phyloP scores from a whole-genome alignment of 2,888 invertebrate species.

The Philereme transversata region DNA sequence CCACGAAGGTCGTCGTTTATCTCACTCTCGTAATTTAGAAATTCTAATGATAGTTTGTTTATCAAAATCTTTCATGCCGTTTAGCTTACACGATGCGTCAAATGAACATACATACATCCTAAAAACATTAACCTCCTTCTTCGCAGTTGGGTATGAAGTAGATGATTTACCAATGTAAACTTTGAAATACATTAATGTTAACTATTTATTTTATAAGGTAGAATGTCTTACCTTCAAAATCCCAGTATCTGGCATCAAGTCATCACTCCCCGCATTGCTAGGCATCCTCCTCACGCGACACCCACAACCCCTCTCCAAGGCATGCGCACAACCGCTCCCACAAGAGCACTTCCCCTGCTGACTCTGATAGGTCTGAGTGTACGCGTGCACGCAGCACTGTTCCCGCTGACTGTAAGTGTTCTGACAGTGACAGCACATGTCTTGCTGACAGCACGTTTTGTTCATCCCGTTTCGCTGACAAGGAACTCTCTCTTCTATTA shows the following conservation, averaged over 20 bases:
- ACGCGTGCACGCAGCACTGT: slow-evolving; percentile 29
- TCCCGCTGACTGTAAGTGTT: slow-evolving; percentile 23
- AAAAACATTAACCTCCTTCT: too few species aligned
- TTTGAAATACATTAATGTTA: too few species aligned
- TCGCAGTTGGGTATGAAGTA: too few species aligned
- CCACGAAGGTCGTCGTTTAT: too few species aligned
- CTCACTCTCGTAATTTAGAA: too few species aligned
- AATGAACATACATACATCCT: too few species aligned
- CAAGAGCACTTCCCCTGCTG: slow-evolving; percentile 2
- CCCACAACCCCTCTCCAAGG: neutral
- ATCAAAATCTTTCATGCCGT: too few species aligned
- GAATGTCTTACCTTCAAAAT: slow-evolving; percentile 47
- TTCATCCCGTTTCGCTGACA: slow-evolving; percentile 23
- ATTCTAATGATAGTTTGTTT: too few species aligned
- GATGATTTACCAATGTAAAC: too few species aligned
- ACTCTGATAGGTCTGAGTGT: slow-evolving; percentile 17
- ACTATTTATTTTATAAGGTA: neutral
- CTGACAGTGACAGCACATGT: slow-evolving; percentile 27
- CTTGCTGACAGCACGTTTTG: slow-evolving; percentile 24
- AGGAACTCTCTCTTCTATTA: neutral
- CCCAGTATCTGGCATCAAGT: slow-evolving; percentile 41
- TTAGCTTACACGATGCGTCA: too few species aligned
- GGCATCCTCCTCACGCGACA: slow-evolving; percentile 39
- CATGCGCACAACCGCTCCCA: neutral
- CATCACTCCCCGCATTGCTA: slow-evolving; percentile 47